Base-by-base conservation (phyloP, 2,113 vertebrate species). In the Solenodon paradoxus region DNA sequence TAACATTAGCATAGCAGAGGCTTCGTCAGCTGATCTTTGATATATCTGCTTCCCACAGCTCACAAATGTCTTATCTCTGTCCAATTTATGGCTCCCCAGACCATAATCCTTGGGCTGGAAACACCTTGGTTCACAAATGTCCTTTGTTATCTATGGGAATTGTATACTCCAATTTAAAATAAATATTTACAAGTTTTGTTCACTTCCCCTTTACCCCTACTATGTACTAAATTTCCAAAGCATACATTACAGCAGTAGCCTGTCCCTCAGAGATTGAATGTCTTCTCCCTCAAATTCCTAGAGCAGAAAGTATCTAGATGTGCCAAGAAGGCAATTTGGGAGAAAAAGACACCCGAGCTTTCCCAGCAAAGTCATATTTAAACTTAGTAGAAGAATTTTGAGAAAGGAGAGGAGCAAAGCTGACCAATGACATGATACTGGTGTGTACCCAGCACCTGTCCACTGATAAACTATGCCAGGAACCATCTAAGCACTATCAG, bases 181-280 rank as follows among this genome's bases (percentile, higher is more conserved):
- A 51, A 42, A 80, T 64, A 64, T 77, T 87, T 84, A 69, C 4
- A 94, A 19, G 35, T 88, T 96, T 90, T 82, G 10, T 72, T 89
- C 89, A 35, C 16, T 94, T 96, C 59, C 72, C 42, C 22, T 95
- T 95, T 88, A 38, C 11, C 59, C 16, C 11, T 85, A 9, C n/a
- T 80, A 40, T 79, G 81, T 82, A 55, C 95, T 77, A 92, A 81
- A 88, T 53, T 93, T 84, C 84, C 80, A 83, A 74, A 94, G 38
- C 94, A 66, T 90, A 77, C 26, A 80, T 35, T 59, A 69, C 26
- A 55, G 0, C 20, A 42, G 10, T 28, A 79, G 78, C 19, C 30
- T 91, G 22, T 68, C 30, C 42, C 61, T 55, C 57, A 95, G 28
- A 94, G 42, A 90, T 20, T 51, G 47, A 55, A 30, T 38, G 30